Conservation (phyloP, 2,888 invertebrate species). For the Lasioglossum vierecki region DNA sequence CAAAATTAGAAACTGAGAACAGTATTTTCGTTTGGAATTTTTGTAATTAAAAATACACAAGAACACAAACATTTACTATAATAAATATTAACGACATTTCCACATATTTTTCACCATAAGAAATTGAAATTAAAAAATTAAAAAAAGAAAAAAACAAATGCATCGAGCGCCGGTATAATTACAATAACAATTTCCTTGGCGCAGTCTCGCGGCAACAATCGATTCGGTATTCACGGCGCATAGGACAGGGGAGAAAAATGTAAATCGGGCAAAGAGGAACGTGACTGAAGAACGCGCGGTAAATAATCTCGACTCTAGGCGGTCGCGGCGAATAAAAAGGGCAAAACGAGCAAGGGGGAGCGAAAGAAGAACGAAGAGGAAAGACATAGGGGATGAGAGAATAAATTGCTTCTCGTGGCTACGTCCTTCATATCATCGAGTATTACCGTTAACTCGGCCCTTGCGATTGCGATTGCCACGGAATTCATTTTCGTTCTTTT, state of each 20-base stretch:
- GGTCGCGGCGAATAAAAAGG: constrained; percentile 3
- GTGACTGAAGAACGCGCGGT: constrained; percentile 33
- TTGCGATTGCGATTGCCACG: constrained; percentile 59
- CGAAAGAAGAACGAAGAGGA: not conserved
- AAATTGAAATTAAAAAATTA: not conserved
- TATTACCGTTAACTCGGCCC: constrained; percentile 69
- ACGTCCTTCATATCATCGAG: constrained; percentile 65
- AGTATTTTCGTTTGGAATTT: not conserved
- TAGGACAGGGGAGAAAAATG: not conserved
- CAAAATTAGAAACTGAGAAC: not conserved
- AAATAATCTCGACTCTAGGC: constrained; percentile 25
- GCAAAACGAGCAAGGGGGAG: not conserved
- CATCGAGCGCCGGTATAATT: not conserved
- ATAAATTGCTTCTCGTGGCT: constrained; percentile 58
- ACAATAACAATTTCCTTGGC: not conserved
- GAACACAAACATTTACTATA: not conserved
- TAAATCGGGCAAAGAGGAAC: constrained; percentile 37
- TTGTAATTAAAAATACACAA: not conserved
- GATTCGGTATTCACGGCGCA: not conserved
- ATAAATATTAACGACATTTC: not conserved
- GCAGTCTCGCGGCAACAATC: not conserved
- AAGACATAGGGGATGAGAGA: constrained; percentile 28
- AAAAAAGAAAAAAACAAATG: no score
- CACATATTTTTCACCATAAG: not conserved
- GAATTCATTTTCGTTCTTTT: constrained; percentile 64